Base-by-base conservation (phyloP, 2,888 invertebrate species). In the Sesia bembeciformis region DNA sequence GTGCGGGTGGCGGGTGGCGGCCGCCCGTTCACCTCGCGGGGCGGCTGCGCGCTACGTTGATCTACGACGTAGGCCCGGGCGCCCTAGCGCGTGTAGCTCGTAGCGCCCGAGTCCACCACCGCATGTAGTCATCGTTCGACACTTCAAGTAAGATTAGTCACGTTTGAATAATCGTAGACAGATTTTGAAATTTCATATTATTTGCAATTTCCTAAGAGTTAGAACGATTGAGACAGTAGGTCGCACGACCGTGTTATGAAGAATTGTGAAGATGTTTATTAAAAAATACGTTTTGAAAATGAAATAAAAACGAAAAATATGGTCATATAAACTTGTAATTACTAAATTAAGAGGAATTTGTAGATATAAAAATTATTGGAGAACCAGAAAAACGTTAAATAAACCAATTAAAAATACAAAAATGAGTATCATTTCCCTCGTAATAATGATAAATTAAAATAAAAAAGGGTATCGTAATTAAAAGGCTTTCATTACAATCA, bases 311-410 rank as follows among this genome's bases (percentile, higher is more conserved):
- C 80, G 83, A 89, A 84, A 86, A 85, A 85, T 86, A 88, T 84
- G 87, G 87, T 86, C 86, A 84, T 81, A 85, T 88, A 88, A 89
- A 86, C 83, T 84, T 89, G 87, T 88, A 89, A 88, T 88, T 89
- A 86, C 78, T 86, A 86, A 85, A 78, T 81, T 87, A 88, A 88
- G 88, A 82, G 78, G 85, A 87, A 87, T 62, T 62, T 62, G 62
- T 62, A 62, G 62, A 62, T 62, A 62, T 62, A 58, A 62, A 58
- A 62, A 61, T 87, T 88, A 88, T 89, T 87, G 88, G 86, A 81
- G 81, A 84, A 84, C 77, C 83, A 81, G 84, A 85, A 84, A 85
- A 85, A 84, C 85, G 88, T 87, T 89, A 86, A 89, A 89, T 89
- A 89, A 89, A 88, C 88, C 81, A 80, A 88, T 86, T 83, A 88